phyloP scores from a whole-genome alignment of 2,113 vertebrate species.

The Crotalus helleri region DNA sequence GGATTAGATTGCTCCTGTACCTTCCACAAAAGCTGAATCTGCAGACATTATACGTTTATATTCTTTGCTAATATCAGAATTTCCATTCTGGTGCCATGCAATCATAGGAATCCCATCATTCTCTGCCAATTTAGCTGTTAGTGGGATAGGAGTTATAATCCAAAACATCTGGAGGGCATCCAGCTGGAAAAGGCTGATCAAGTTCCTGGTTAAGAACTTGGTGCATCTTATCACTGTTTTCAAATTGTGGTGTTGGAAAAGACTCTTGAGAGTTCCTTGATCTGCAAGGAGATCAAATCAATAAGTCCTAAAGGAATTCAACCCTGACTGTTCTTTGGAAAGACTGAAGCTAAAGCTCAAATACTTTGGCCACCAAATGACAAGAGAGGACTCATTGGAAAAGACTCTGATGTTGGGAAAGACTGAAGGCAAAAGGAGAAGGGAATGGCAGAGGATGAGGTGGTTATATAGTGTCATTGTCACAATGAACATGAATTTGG shows the following conservation, averaged over 20 bases:
- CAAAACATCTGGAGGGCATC: not conserved
- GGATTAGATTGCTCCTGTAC: not conserved
- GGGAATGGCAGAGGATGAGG: not conserved
- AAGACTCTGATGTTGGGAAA: not conserved
- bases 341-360: not conserved
- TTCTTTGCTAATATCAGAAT: not conserved
- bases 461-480: not conserved
- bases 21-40: not conserved
- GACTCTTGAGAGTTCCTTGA: not conserved
- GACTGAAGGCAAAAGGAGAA: not conserved
- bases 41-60: not conserved
- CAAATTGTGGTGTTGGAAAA: not conserved
- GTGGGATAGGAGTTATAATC: not conserved
- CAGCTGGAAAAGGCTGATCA: not conserved
- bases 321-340: not conserved
- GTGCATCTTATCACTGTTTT: not conserved
- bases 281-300: not conserved
- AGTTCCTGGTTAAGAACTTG: not conserved
- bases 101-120: not conserved
- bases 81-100: not conserved
- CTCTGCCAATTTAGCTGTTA: not conserved
- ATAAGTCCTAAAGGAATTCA: not conserved
- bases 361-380: not conserved
- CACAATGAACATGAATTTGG: too few relatives aligned
- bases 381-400: not conserved